Evolutionary conservation across 2,797 vertebrate genomes (phyloP), one percentile per base, ranked within the genome.

Genomic region (Falco naumanni): DNA sequence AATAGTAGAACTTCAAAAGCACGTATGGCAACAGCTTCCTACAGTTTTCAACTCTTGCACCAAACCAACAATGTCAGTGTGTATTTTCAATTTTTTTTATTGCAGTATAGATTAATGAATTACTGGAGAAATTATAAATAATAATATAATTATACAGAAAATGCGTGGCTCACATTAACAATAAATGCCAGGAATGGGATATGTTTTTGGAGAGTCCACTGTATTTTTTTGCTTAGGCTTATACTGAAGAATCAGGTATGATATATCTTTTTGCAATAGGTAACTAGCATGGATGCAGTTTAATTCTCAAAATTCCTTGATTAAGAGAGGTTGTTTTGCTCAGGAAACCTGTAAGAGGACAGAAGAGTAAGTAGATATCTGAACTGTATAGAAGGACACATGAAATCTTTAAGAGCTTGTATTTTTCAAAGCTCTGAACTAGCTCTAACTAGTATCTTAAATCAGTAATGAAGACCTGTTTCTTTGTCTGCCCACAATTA

Each of bases 181-280:
- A 1, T 64, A 34, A 69, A 54, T 51, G 24, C 33, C 37, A 47
- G 89, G 29, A 51, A 19, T 51, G 8, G 43, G 8, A 6, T 51
- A 47, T 29, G 19, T 11, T 83, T 66, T 75, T 59, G 22, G n/a
- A 64, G 26, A 89, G 22, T 45, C 51, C 45, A 11, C 1, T 86
- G 34, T 12, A 8, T 12, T 83, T 78, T 60, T 90, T 31, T 12
- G 33, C 26, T 24, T 43, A 37, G 48, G 24, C 48, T 88, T 77
- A 16, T 28, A 19, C 31, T 60, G 69, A 78, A 79, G 45, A 68
- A 66, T 75, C 47, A 13, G 20, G 4, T 45, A 17, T 11, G 25
- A 26, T 66, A 1, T 0, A 0, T 43, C 9, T 66, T 64, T 82
- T 65, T 65, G 6, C 45, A 25, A 19, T 16, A 45, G 29, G 11